Conservation (phyloP, 53 echinoderm and acorn worm genomes). For the Stichopus horrens region DNA sequence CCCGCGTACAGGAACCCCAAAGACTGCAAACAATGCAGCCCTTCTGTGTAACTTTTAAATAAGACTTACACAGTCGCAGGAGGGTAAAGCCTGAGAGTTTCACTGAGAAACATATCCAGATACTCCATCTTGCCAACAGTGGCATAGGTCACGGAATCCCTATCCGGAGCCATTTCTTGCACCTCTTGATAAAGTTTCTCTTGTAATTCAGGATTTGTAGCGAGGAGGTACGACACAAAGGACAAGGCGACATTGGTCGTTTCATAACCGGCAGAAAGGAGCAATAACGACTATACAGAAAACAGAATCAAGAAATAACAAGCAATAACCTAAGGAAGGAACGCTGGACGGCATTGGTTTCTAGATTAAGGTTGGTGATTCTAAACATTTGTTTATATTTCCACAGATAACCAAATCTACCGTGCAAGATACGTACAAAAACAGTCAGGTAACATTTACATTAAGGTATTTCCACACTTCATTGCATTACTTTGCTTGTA, state of each 20-base stretch:
- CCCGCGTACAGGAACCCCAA: no score
- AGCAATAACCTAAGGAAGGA: no score
- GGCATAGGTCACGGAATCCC: conserved; percentile 3
- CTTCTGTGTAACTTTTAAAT: neutral
- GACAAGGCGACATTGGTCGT: conserved; percentile 10
- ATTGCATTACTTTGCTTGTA: no score
- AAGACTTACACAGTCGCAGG: conserved; percentile 14
- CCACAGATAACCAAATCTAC: no score
- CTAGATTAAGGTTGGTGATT: no score
- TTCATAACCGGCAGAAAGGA: conserved; percentile 14
- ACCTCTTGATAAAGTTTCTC: conserved; percentile 9
- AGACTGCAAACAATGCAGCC: no score
- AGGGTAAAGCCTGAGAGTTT: conserved; percentile 14
- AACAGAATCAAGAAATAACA: neutral
- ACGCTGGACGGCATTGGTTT: no score
- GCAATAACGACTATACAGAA: neutral
- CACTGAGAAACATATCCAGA: conserved; percentile 27
- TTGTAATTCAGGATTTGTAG: conserved; percentile 29
- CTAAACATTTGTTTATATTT: no score
- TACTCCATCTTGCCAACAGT: conserved; percentile 34
- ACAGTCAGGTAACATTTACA: no score
- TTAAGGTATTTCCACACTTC: no score
- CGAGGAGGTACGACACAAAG: conserved; percentile 23
- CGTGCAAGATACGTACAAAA: no score
- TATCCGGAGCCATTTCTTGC: neutral